Evolutionary conservation across 2,888 invertebrate species (phyloP), one percentile per base, ranked within the genome.

Genomic region (Fragum sueziense): DNA sequence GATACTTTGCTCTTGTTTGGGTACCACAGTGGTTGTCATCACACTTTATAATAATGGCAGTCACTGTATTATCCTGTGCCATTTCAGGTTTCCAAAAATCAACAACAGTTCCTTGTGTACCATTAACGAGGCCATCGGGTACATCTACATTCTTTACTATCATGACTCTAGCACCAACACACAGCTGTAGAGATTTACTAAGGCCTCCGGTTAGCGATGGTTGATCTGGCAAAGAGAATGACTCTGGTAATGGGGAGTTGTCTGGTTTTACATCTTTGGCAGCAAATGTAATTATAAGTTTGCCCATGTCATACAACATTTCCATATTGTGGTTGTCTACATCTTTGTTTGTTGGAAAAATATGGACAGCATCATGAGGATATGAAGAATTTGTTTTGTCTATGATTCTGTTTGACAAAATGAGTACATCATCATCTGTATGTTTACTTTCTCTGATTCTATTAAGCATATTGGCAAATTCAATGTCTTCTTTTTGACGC

Each of bases 91-190:
- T 57, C 57, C 57, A 62, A 59, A 41, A 47, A n/a, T 37, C 72
- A 31, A 52, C 25, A 20, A 69, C 69, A 22, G 20, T 65, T 59
- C 76, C 84, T 33, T 70, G 67, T 25, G 74, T 54, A 52, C 70
- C 70, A 80, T 83, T 83, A 9, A 74, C 75, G 25, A 83, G 65
- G 37, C 77, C 77, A 78, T 80, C 80, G 22, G 69, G 29, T 17
- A 77, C 80, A 75, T 84, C 74, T 68, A 84, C 29, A 61, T 72
- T 84, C 51, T 62, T 72, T 29, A 69, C 71, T 17, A 82, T n/a
- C 81, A 82, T 76, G 1, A 79, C 76, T 76, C 74, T 78, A 54
- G 81, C 81, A 59, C 75, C 68, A 25, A 74, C 29, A 69, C 70
- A 74, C 14, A 79, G 47, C 31, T 72, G 31, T 14, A 82, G 37